Evolutionary conservation across 2,113 vertebrate species (phyloP).

Genomic region (Perca schrenkii): DNA sequence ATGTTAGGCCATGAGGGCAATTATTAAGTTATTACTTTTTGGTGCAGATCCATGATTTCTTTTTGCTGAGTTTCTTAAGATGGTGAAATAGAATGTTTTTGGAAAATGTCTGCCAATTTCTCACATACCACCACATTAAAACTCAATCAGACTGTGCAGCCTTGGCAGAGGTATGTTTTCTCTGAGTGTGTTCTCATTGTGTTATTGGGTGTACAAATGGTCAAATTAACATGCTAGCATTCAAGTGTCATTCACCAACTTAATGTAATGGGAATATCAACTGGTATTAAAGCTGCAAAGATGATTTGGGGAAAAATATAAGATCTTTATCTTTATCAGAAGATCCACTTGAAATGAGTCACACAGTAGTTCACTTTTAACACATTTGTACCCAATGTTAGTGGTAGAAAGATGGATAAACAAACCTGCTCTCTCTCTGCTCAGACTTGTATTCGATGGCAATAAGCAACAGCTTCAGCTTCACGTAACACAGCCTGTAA

Average conservation of each 20-base stretch:
- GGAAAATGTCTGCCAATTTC: neutral
- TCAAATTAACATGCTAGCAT: neutral
- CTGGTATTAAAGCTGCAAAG: constrained; percentile 32
- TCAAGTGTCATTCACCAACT: constrained; percentile 17
- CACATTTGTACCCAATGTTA: constrained; percentile 30
- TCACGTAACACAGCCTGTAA: constrained; percentile 96
- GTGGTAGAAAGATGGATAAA: constrained; percentile 51
- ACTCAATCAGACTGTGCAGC: neutral
- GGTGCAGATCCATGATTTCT: neutral
- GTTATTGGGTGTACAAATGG: neutral
- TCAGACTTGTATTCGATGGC: constrained; percentile 99
- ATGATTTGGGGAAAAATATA: constrained; percentile 14
- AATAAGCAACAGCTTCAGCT: constrained; percentile 98
- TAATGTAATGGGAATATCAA: constrained; percentile 4
- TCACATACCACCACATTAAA: neutral
- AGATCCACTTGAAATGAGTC: constrained; percentile 1
- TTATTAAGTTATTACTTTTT: neutral
- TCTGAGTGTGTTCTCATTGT: neutral
- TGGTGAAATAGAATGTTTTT: neutral
- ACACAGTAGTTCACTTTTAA: constrained; percentile 36
- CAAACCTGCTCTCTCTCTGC: constrained; percentile 98
- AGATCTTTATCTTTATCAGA: constrained; percentile 11
- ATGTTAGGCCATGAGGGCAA: neutral
- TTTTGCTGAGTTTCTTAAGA: neutral
- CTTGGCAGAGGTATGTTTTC: neutral